Evolutionary conservation across 1,140 invertebrate genomes (phyloP).

Genomic region (Tribolium castaneum): DNA sequence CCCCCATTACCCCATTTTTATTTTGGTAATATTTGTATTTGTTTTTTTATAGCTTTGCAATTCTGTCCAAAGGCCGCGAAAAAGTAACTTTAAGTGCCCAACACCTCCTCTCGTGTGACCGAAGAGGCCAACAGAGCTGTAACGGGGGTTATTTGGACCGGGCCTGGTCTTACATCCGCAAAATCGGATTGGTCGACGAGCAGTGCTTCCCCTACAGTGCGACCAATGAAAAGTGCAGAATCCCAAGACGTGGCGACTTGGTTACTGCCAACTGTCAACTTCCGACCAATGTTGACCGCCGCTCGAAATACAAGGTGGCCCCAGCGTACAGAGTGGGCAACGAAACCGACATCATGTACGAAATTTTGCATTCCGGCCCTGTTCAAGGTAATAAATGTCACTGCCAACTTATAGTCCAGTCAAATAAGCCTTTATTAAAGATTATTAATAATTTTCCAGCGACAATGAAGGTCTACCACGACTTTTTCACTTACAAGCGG

Average conservation of each 20-base stretch:
- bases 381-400: slow-evolving; percentile 89
- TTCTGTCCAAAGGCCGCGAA: slow-evolving; percentile 84
- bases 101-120: slow-evolving; percentile 87
- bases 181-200: slow-evolving; percentile 86
- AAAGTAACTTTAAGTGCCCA: slow-evolving; percentile 81
- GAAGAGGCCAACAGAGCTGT: slow-evolving; percentile 81
- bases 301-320: slow-evolving; percentile 79
- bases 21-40: neutral
- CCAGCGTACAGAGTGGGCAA: slow-evolving; percentile 85
- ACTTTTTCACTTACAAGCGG: slow-evolving; percentile 88
- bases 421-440: too few species aligned
- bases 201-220: slow-evolving; percentile 84
- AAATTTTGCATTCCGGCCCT: slow-evolving; percentile 91
- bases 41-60: slow-evolving; percentile 72
- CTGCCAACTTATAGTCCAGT: too few species aligned
- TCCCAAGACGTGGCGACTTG: slow-evolving; percentile 67
- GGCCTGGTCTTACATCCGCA: slow-evolving; percentile 89
- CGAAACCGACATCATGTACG: slow-evolving; percentile 89
- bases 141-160: slow-evolving; percentile 88
- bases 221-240: slow-evolving; percentile 69
- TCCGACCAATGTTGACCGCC: slow-evolving; percentile 65
- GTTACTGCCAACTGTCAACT: slow-evolving; percentile 68
- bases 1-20: neutral
- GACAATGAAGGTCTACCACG: slow-evolving; percentile 87
- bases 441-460: slow-evolving; percentile 72